These are phyloP conservation scores for Porites australiensis DNA, from an alignment of 64 coral and sea anemone genomes.

Conservation along the genomic window DNA sequence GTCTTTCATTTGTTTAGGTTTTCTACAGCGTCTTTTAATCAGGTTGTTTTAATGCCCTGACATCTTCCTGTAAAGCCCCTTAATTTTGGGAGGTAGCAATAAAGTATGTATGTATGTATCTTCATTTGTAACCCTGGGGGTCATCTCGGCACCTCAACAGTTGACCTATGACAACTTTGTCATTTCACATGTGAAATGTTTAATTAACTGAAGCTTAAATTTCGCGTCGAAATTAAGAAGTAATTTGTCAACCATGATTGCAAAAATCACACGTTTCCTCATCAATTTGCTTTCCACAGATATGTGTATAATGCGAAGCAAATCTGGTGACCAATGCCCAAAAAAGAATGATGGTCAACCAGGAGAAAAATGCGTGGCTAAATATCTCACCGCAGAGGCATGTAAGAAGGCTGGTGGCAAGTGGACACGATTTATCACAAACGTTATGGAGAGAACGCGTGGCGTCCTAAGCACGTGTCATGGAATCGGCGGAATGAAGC, in stretches of 20 bases:
- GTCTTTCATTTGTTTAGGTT: no score
- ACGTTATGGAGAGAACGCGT: neutral
- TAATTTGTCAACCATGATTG: neutral
- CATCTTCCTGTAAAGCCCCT: no score
- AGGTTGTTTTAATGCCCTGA: no score
- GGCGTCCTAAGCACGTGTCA: neutral
- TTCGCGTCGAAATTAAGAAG: neutral
- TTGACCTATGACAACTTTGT: no score
- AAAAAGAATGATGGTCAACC: neutral
- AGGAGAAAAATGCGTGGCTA: conserved; percentile 22
- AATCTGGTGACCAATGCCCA: neutral
- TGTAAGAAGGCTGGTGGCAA: neutral
- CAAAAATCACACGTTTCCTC: neutral
- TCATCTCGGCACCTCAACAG: no score
- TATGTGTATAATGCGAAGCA: conserved; percentile 31
- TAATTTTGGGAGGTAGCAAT: no score
- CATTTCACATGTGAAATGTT: no score
- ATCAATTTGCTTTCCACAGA: neutral
- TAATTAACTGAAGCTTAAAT: no score
- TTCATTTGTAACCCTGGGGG: no score
- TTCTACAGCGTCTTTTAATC: no score
- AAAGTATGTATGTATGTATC: no score
- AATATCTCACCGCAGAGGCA: conserved; percentile 15
- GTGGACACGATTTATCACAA: conserved; percentile 26
- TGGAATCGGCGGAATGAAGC: neutral